These are phyloP conservation scores for Varanus salvator DNA, from an alignment of 2,113 vertebrate genomes.

Conservation along the genomic window DNA sequence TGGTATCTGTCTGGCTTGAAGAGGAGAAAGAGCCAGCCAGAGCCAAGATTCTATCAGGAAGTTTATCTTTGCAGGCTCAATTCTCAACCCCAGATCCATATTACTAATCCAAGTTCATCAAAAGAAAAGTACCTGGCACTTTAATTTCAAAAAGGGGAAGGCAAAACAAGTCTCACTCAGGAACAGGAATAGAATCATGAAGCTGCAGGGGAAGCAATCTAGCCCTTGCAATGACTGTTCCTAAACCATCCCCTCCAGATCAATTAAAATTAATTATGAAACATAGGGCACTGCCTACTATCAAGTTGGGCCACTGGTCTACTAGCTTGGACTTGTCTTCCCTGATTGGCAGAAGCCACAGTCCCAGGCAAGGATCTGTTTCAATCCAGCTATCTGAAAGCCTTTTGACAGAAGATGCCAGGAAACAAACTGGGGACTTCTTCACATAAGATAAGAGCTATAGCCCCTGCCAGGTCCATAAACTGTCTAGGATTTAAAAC, in stretches of 20 bases:
- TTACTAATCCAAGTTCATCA: neutral
- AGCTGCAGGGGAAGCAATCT: neutral
- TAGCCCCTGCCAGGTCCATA: too few relatives aligned
- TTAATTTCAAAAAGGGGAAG: neutral
- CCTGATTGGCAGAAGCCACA: neutral
- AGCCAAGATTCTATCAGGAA: slow-evolving; percentile 54
- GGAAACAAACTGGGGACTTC: neutral
- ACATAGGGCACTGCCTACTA: neutral
- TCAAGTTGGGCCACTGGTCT: neutral
- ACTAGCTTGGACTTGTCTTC: neutral
- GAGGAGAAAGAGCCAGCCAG: slow-evolving; percentile 34
- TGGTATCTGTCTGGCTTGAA: slow-evolving; percentile 15
- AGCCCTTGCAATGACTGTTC: neutral
- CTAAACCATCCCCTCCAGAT: neutral
- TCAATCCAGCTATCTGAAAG: too few relatives aligned
- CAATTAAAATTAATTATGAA: neutral
- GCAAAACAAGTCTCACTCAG: slow-evolving; percentile 45
- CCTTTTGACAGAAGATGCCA: neutral
- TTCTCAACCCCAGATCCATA: slow-evolving; percentile 20
- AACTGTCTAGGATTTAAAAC: neutral
- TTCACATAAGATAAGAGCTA: neutral
- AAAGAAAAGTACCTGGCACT: neutral
- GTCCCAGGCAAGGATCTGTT: neutral
- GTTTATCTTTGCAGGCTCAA: slow-evolving; percentile 48
- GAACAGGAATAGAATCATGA: slow-evolving; percentile 25